A percentile compares a stretch with the other conserved stretches of the same genome.
Evolutionary conservation across 2,797 vertebrate genomes (phyloP).

Genomic region (Picus viridis): DNA sequence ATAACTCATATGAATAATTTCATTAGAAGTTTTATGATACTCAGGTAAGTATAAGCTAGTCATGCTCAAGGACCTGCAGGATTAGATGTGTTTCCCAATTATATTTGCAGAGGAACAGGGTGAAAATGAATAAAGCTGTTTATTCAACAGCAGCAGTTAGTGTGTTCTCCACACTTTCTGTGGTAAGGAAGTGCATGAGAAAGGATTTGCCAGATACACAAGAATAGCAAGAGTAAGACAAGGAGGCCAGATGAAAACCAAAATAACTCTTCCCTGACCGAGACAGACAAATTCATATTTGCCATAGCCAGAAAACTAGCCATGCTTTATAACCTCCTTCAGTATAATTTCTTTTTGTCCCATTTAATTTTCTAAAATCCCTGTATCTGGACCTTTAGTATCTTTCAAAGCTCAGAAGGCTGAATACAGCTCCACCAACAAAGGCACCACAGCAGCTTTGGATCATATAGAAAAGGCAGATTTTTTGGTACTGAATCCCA

Average conservation of each 20-base stretch:
- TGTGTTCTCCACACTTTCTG: neutral
- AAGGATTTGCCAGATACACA: neutral
- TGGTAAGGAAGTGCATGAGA: rapidly evolving
- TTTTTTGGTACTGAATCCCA: neutral
- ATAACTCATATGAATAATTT: neutral
- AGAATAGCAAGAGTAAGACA: neutral
- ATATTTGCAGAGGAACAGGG: neutral
- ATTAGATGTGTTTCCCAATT: neutral
- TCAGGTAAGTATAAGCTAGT: neutral
- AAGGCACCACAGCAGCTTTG: neutral
- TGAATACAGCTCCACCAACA: neutral
- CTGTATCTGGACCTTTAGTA: neutral
- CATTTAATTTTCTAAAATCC: neutral
- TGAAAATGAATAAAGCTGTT: neutral
- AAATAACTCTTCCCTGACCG: neutral
- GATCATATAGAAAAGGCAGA: neutral
- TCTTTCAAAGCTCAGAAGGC: neutral
- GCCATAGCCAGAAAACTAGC: neutral
- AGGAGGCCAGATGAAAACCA: neutral
- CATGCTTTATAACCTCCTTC: neutral
- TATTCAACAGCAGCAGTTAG: neutral
- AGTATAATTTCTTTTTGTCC: neutral
- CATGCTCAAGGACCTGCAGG: neutral
- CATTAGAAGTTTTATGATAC: neutral
- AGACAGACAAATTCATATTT: neutral